Evolutionary conservation across 2,797 vertebrate genomes (phyloP).

Genomic region (Chelidonichthys spinosus): DNA sequence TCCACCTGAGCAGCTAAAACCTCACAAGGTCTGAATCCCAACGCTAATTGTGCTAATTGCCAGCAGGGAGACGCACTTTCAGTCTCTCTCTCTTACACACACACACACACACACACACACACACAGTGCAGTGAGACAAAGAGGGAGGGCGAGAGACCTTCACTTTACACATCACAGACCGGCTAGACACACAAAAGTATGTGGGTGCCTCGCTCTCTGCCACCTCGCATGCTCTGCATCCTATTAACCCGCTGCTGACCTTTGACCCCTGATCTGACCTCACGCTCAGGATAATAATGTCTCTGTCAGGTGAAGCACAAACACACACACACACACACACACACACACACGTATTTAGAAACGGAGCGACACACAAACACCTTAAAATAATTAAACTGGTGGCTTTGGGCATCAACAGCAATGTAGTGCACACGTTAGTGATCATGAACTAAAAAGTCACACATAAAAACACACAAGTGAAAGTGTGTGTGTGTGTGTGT

Average conservation of each 20-base stretch:
- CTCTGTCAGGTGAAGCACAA: slow-evolving; percentile 25
- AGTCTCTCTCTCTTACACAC: slow-evolving; percentile 2
- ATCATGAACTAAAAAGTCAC: neutral
- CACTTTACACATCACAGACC: neutral
- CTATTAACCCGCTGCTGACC: slow-evolving; percentile 45
- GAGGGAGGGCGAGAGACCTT: neutral
- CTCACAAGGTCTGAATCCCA: slow-evolving; percentile 72
- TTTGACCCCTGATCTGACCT: slow-evolving; percentile 22
- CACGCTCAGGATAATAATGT: slow-evolving; percentile 21
- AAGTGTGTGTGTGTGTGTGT: slow-evolving; percentile 4
- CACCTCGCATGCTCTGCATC: slow-evolving; percentile 10
- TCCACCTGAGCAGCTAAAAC: slow-evolving; percentile 79
- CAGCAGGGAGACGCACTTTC: slow-evolving; percentile 44
- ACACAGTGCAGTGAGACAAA: neutral
- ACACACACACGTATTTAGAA: neutral
- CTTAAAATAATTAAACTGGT: slow-evolving; percentile 13
- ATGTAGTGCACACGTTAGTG: slow-evolving; percentile 1
- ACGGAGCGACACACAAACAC: neutral
- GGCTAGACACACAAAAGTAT: neutral
- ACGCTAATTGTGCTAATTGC: slow-evolving; percentile 74
- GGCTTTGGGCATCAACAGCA: neutral
- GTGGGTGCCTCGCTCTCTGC: neutral
- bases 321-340: slow-evolving; percentile 12
- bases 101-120: neutral
- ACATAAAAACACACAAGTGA: neutral